Evolutionary conservation across 2,113 vertebrate species (phyloP), one percentile per base, ranked within the genome.

Genomic region (Eidolon helvum): DNA sequence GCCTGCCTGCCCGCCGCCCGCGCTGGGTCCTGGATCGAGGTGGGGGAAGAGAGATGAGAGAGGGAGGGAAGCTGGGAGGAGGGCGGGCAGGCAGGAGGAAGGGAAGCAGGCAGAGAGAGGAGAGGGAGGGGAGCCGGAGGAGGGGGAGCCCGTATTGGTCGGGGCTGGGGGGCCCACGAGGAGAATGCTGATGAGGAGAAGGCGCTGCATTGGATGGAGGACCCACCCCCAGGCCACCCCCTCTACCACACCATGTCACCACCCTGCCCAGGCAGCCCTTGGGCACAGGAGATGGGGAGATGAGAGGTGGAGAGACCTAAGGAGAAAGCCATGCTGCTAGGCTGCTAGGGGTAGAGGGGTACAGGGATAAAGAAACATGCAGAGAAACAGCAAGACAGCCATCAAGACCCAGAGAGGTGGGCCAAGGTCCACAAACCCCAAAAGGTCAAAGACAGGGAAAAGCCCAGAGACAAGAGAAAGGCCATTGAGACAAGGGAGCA

Each of bases 181-280:
- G 92, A 96, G 98, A 98, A 98, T 97, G 95, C 95, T 97, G 96
- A 98, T 98, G 98, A 97, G 97, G 92, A 84, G 61, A 80, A 82
- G 92, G 92, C 91, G 87, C 97, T 97, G 97, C 97, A 95, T 66
- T 95, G 96, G 96, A 96, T 40, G n/a, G 66, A 87, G 74, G 91
- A 92, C 89, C 96, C 96, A 88, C 86, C 97, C 96, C 93, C 3
- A 0, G 82, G 80, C 97, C 90, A 92, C 91, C 97, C 80, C 85
- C 82, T 95, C 94, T 94, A 83, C 94, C 96, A 97, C 96, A 90
- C 92, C 92, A 90, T 88, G 95, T 95, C 97, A 84, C 96, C 85
- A 88, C 97, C 97, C 97, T 96, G 91, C 80, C 95, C 87, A 59
- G 91, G 85, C 88, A 92, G 91, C 91, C 87, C 77, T 75, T 71